phyloP scores from a whole-genome alignment of 2,888 invertebrate species.

The Gerris lacustris region DNA sequence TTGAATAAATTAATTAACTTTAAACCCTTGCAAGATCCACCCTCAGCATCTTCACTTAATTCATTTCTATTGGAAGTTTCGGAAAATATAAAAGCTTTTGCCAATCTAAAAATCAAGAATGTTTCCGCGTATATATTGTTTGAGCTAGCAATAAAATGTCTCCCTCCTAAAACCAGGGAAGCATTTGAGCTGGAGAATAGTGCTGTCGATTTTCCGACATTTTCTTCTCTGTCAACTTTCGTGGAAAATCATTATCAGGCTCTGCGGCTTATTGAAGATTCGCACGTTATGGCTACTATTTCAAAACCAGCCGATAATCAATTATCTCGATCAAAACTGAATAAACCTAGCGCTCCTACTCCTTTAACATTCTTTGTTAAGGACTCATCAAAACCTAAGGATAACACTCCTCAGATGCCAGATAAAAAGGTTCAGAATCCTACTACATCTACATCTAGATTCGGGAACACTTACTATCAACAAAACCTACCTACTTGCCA shows the following conservation, averaged over 20 bases:
- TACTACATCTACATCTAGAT: neutral
- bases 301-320: neutral
- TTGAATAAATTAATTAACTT: constrained; percentile 2
- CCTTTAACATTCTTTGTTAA: neutral
- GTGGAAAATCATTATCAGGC: neutral
- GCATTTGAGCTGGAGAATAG: constrained; percentile 3
- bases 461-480: neutral
- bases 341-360: neutral
- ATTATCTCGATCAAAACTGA: neutral
- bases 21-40: neutral
- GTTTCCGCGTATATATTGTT: neutral
- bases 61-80: neutral
- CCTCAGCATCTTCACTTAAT: neutral
- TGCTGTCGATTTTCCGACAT: constrained; percentile 2
- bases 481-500: neutral
- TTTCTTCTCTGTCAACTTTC: neutral
- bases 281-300: neutral
- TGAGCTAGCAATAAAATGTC: neutral
- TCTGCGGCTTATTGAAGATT: neutral
- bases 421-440: neutral
- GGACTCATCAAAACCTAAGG: neutral
- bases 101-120: neutral
- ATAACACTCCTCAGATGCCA: neutral
- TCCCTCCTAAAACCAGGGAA: constrained; percentile 8
- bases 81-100: neutral